Conservation (phyloP, 2,888 invertebrate species). For the Rhyacophila evoluta region DNA sequence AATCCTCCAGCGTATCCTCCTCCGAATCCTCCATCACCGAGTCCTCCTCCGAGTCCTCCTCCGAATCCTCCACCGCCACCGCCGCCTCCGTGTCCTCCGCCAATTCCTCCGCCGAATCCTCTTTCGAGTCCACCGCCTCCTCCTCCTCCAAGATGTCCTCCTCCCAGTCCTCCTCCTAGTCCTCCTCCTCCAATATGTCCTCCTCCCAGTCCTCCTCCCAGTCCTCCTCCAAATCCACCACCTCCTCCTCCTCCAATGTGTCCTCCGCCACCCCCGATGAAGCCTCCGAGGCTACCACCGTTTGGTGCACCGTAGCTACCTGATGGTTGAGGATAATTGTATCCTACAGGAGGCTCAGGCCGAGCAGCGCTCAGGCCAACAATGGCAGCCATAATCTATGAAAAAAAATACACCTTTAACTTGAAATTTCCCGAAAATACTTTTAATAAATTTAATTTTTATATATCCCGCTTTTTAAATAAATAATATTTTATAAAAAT, state of each 20-base stretch:
- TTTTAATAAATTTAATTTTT: too few relatives aligned
- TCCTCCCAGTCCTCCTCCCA: constrained; percentile 58
- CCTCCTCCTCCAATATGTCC: constrained; percentile 54
- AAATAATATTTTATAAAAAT: too few relatives aligned
- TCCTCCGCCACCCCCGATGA: constrained; percentile 54
- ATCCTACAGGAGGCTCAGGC: constrained; percentile 69
- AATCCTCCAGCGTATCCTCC: constrained; percentile 66
- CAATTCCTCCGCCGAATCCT: constrained; percentile 54
- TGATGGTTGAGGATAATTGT: constrained; percentile 64
- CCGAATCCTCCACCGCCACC: constrained; percentile 56
- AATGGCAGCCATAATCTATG: constrained; percentile 66
- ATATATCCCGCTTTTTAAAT: too few relatives aligned
- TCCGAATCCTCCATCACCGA: constrained; percentile 62
- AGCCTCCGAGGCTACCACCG: constrained; percentile 57
- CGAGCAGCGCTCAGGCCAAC: constrained; percentile 58
- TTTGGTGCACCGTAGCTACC: constrained; percentile 60
- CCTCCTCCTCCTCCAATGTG: constrained; percentile 47
- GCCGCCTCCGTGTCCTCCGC: constrained; percentile 59
- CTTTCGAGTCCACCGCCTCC: constrained; percentile 56
- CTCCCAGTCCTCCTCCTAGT: constrained; percentile 54
- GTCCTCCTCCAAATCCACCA: constrained; percentile 56
- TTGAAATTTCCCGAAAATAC: too few relatives aligned
- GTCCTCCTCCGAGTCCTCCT: too few relatives aligned
- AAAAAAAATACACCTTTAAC: too few relatives aligned
- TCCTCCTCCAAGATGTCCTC: constrained; percentile 56